Percentiles rank a stretch among this genome's conserved stretches.
These are phyloP conservation scores for Tapera naevia DNA, from an alignment of 2,797 vertebrate species.

Conservation along the genomic window DNA sequence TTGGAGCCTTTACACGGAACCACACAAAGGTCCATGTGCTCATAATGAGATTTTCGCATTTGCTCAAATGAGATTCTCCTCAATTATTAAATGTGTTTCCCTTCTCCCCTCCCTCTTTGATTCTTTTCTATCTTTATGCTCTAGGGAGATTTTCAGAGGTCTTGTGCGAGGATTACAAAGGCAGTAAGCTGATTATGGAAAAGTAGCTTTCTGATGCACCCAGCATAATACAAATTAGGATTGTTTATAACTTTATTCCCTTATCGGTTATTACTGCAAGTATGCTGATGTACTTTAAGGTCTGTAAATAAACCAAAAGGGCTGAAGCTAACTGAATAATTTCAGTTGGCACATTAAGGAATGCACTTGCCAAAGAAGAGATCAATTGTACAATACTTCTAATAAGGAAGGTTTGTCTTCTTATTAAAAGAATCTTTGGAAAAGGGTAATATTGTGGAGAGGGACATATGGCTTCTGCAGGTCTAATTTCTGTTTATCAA, in stretches of 20 bases:
- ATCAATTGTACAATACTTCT: background rate
- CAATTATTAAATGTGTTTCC: conserved; percentile 1
- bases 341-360: conserved; percentile 22
- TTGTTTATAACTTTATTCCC: conserved; percentile 20
- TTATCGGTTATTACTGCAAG: background rate
- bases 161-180: conserved; percentile 37
- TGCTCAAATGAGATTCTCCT: conserved; percentile 25
- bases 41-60: background rate
- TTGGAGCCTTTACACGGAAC: background rate
- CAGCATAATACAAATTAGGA: conserved; percentile 41
- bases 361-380: background rate
- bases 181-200: conserved; percentile 38
- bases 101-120: background rate
- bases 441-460: background rate
- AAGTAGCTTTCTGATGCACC: conserved; percentile 38
- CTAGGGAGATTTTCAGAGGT: conserved; percentile 33
- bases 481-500: background rate
- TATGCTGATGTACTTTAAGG: background rate
- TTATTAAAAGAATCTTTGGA: background rate
- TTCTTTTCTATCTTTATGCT: background rate
- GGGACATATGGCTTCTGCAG: background rate
- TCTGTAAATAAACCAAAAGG: background rate
- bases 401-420: background rate
- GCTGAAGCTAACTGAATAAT: background rate
- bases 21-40: rapidly evolving